A percentile compares a stretch with the other conserved stretches of the same genome.
phyloP scores from a whole-genome alignment of 1,140 invertebrate species.

The Coenobita brevimanus region DNA sequence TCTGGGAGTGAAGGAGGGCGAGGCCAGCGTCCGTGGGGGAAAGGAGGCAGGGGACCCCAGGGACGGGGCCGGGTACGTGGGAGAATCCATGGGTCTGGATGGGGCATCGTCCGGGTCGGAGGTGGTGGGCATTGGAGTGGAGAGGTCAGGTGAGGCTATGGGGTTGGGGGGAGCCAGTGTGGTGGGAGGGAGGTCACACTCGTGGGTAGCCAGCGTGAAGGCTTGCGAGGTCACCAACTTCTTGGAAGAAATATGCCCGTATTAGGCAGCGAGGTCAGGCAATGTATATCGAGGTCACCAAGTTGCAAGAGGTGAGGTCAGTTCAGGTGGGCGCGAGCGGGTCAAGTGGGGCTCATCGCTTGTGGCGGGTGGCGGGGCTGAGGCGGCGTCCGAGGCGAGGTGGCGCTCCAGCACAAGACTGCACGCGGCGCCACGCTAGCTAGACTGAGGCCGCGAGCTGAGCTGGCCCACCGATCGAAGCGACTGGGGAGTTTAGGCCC shows the following conservation, averaged over 20 bases:
- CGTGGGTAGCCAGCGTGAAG: conserved; percentile 67
- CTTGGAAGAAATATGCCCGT: conserved; percentile 59
- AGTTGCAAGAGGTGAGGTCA: conserved; percentile 63
- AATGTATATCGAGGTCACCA: conserved; percentile 57
- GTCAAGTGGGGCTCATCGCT: conserved; percentile 67
- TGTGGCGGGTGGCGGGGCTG: conserved; percentile 62
- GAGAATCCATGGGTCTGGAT: conserved; percentile 60
- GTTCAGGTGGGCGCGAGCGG: conserved; percentile 55
- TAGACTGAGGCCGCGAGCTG: conserved; percentile 67
- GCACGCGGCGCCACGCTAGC: conserved; percentile 67
- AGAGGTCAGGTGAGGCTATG: conserved; percentile 64
- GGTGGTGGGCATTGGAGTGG: conserved; percentile 60
- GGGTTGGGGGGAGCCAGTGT: conserved; percentile 59
- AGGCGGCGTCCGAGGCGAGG: conserved; percentile 50
- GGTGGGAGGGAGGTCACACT: conserved; percentile 60
- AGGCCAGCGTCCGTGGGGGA: conserved; percentile 56
- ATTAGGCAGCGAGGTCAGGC: conserved; percentile 66
- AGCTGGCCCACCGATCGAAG: conserved; percentile 69
- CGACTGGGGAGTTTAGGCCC: conserved; percentile 68
- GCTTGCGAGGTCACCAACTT: conserved; percentile 59
- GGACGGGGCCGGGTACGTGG: conserved; percentile 48
- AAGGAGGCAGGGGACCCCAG: conserved; percentile 48
- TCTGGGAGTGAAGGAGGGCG: conserved; percentile 53
- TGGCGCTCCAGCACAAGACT: conserved; percentile 62
- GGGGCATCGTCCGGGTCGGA: conserved; percentile 61